Evolutionary conservation across 2,113 vertebrate genomes (phyloP), one percentile per base, ranked within the genome.

Genomic region (Zosterops pallidus): DNA sequence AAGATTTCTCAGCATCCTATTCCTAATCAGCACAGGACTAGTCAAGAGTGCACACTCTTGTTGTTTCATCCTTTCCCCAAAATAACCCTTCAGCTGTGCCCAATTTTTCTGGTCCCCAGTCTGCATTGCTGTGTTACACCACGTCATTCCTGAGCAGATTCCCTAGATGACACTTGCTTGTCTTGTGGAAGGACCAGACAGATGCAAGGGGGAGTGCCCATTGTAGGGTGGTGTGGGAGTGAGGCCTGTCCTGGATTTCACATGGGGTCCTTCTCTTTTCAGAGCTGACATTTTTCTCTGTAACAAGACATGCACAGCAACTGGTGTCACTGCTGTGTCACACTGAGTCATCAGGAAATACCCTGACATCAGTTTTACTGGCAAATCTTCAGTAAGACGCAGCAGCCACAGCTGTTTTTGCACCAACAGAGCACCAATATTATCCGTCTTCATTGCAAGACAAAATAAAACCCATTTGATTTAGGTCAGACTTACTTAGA

Each of bases 41-140:
- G n/a, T 26, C 59, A 92, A 47, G 11, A 39, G 56, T 46, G 13
- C 33, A 83, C 35, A 70, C 19, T 26, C 33, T 70, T 59, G 46
- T 47, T 81, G 33, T 39, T 83, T 67, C 86, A 86, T 81, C 35
- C 60, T 70, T 90, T 19, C 44, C 56, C 64, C 39, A 90, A 31
- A 93, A 95, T 83, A 96, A 70, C 60, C 33, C 39, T 62, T 94
- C 91, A 96, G 96, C 94, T 97, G 95, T 93, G 68, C 60, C 12
- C 1, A 35, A 28, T 46, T 59, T 56, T 37, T 72, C 42, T 46
- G 50, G 59, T 59, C 21, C 21, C 35, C 47, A 87, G 56, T 11
- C 60, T 39, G 39, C 6, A 1, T 35, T 31, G 10, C 53, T 95
- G 3, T 0, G 0, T 88, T 53, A 46, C 28, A 92, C 90, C 80